phyloP scores from a whole-genome alignment of 2,888 invertebrate genomes.

The Pollenia amentaria region DNA sequence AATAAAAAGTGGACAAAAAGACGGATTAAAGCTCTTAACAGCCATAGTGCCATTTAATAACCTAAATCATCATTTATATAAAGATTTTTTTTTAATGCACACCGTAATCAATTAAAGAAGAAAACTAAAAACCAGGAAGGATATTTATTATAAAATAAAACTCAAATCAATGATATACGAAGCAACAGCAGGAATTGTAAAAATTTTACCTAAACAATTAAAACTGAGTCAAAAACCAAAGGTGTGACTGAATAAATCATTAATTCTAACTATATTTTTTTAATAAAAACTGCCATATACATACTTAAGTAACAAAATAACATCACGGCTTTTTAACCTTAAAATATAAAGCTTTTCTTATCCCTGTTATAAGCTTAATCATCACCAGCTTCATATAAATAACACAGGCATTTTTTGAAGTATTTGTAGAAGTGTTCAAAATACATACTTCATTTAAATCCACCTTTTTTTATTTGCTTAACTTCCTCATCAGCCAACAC shows the following conservation, averaged over 20 bases:
- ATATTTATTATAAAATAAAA: background rate
- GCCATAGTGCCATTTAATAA: conserved; percentile 36
- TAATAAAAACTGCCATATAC: conserved; percentile 48
- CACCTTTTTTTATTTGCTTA: conserved; percentile 10
- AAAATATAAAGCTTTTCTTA: conserved; percentile 5
- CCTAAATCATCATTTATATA: conserved; percentile 4
- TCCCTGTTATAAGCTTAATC: conserved; percentile 38
- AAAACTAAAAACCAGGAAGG: conserved; percentile 37
- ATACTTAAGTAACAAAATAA: conserved; percentile 10
- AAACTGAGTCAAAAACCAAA: conserved; percentile 51
- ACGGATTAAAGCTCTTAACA: background rate
- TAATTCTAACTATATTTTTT: conserved; percentile 40
- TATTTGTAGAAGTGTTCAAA: background rate
- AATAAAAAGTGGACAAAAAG: conserved; percentile 22
- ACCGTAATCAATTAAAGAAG: conserved; percentile 26
- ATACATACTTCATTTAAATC: background rate
- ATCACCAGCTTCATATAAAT: conserved; percentile 45
- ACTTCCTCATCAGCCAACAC: conserved; percentile 17
- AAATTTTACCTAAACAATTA: background rate
- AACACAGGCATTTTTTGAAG: conserved; percentile 32
- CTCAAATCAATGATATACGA: conserved; percentile 25
- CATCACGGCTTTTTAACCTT: conserved; percentile 16
- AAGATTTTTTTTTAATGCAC: conserved; percentile 6
- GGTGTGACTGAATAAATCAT: conserved; percentile 66
- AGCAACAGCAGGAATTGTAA: conserved; percentile 49